Percentiles rank a stretch among this genome's conserved stretches.
These are phyloP conservation scores for Gymnothorax javanicus DNA, from an alignment of 2,797 vertebrate genomes.

Conservation along the genomic window DNA sequence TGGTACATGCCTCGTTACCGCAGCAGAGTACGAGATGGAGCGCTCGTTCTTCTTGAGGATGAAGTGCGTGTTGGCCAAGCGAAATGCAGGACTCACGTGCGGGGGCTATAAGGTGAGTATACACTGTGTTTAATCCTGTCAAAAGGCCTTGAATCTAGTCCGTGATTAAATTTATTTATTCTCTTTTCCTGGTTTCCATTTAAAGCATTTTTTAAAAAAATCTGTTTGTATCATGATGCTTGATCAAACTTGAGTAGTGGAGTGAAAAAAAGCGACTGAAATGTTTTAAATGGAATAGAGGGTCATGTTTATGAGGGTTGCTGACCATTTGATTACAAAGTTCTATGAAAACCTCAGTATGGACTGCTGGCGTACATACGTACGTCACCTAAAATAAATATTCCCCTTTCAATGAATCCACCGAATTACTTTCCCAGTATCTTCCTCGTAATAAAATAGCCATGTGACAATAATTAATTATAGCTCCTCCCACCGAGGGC, in stretches of 20 bases:
- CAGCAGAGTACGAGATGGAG: conserved; percentile 87
- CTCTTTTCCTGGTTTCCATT: background rate
- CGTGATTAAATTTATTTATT: background rate
- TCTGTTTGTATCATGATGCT: background rate
- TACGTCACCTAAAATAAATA: background rate
- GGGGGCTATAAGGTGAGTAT: conserved; percentile 88
- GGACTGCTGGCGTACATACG: background rate
- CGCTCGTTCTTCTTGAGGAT: conserved; percentile 93
- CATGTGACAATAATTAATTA: conserved; percentile 13
- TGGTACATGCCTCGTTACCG: background rate
- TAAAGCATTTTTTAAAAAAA: background rate
- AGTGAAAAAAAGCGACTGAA: background rate
- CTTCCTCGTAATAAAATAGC: background rate
- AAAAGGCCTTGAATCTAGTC: background rate
- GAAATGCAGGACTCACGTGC: conserved; percentile 90
- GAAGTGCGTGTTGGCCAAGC: conserved; percentile 93
- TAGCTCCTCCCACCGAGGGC: conserved; percentile 18
- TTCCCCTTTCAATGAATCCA: conserved; percentile 4
- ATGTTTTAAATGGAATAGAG: background rate
- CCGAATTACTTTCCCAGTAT: background rate
- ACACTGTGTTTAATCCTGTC: background rate
- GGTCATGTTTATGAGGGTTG: background rate
- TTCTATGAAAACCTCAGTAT: background rate
- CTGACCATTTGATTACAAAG: background rate
- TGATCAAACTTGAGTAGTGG: background rate